Evolutionary conservation across 2,888 invertebrate genomes (phyloP).

Genomic region (Gisinianus flammeolus): DNA sequence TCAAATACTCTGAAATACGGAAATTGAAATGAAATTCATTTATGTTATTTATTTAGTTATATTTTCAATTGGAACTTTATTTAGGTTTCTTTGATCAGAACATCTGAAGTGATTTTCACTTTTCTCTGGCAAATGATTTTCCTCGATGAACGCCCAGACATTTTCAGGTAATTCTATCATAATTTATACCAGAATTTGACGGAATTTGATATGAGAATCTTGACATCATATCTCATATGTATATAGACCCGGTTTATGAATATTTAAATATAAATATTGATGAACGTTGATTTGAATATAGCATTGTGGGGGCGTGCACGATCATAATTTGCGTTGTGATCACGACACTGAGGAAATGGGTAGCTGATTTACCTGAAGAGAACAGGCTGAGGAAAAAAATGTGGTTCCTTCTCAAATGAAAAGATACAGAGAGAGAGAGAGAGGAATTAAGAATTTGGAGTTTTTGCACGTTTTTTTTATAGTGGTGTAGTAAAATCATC

Average conservation of each 20-base stretch:
- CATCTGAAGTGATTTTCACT: slow-evolving; percentile 49
- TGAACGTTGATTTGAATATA: not conserved
- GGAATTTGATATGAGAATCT: not conserved
- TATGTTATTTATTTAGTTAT: not conserved
- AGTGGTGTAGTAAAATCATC: no score
- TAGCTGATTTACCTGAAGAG: slow-evolving; percentile 49
- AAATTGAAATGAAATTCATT: not conserved
- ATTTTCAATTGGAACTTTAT: not conserved
- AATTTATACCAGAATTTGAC: not conserved
- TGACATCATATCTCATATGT: no score
- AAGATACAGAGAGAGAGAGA: no score
- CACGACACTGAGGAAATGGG: slow-evolving; percentile 50
- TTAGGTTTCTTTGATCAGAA: slow-evolving; percentile 46
- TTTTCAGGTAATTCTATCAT: slow-evolving; percentile 43
- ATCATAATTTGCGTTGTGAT: slow-evolving; percentile 48
- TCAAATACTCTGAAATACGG: no score
- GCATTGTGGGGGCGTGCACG: slow-evolving; percentile 46
- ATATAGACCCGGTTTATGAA: no score
- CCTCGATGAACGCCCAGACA: slow-evolving; percentile 46
- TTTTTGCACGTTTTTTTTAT: no score
- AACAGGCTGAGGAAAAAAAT: slow-evolving; percentile 38
- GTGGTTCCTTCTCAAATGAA: slow-evolving; percentile 41
- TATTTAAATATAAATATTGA: not conserved
- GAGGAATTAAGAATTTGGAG: no score
- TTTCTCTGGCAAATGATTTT: slow-evolving; percentile 55